phyloP scores from a whole-genome alignment of 2,113 vertebrate genomes.

The Ondatra zibethicus region DNA sequence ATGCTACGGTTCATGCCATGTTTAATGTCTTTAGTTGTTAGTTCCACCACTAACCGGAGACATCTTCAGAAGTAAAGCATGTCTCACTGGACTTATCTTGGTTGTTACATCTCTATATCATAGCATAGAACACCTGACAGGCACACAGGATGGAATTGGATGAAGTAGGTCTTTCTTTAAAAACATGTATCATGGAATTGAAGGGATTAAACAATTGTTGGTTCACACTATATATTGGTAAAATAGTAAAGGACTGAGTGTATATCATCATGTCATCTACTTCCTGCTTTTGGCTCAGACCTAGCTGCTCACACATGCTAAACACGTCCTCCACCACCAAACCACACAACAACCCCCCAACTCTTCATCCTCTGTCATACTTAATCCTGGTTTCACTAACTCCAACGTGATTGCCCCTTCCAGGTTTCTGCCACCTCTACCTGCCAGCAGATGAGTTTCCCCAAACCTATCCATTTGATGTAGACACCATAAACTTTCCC shows the following conservation, averaged over 20 bases:
- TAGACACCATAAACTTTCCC: slow-evolving; percentile 88
- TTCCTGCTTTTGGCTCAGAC: neutral
- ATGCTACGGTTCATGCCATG: accelerated
- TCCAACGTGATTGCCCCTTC: neutral
- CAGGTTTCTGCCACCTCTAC: slow-evolving; percentile 91
- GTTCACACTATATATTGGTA: neutral
- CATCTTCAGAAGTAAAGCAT: neutral
- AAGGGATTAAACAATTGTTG: slow-evolving; percentile 9
- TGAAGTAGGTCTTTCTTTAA: neutral
- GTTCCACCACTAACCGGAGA: neutral
- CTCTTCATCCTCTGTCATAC: neutral
- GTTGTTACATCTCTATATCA: neutral
- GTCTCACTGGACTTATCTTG: neutral
- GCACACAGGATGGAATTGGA: neutral
- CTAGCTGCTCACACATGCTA: neutral
- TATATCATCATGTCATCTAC: neutral
- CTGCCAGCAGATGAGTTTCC: slow-evolving; percentile 87
- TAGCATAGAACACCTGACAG: neutral
- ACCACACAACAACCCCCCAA: too few species aligned
- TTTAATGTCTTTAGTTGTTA: neutral
- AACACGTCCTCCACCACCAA: neutral
- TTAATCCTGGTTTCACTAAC: neutral
- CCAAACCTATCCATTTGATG: slow-evolving; percentile 86
- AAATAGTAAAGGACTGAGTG: neutral
- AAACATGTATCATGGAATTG: neutral